A percentile compares a stretch with the other conserved stretches of the same genome.
Evolutionary conservation across 37 sponge, comb jelly and placozoan species (phyloP).

Genomic region (Cladorhizidae sp.): DNA sequence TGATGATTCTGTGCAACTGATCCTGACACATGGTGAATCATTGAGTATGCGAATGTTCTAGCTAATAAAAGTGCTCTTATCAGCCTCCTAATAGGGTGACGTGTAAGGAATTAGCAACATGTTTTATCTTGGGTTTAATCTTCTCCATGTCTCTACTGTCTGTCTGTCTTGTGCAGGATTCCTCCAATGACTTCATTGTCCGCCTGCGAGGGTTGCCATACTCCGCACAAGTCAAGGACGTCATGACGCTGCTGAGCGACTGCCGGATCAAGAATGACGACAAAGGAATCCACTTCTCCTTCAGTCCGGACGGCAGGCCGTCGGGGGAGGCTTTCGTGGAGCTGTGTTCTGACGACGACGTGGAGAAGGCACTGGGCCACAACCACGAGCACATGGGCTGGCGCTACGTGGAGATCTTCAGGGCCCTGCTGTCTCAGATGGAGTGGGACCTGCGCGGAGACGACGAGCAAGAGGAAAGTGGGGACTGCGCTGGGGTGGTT

Average conservation of each 20-base stretch:
- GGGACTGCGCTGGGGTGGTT: slow-evolving; percentile 66
- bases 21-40: too few species aligned
- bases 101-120: too few species aligned
- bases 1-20: too few species aligned
- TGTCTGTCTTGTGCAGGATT: too few species aligned
- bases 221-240: slow-evolving; percentile 62
- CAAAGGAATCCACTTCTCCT: slow-evolving; percentile 71
- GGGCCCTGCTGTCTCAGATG: slow-evolving; percentile 66
- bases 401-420: slow-evolving; percentile 90
- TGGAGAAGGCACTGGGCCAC: slow-evolving; percentile 61
- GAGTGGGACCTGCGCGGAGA: slow-evolving; percentile 58
- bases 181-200: slow-evolving; percentile 53
- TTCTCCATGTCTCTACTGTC: too few species aligned
- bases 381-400: slow-evolving; percentile 85
- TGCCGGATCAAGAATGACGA: slow-evolving; percentile 56
- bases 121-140: too few species aligned
- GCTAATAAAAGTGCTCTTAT: too few species aligned
- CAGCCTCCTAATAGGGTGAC: too few species aligned
- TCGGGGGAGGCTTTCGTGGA: slow-evolving; percentile 94
- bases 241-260: slow-evolving; percentile 69
- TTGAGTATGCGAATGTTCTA: too few species aligned
- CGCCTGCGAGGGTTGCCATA: slow-evolving; percentile 84
- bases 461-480: slow-evolving; percentile 28
- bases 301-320: slow-evolving; percentile 73
- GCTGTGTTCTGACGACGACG: slow-evolving; percentile 64